phyloP scores from a whole-genome alignment of 2,888 invertebrate genomes.

The Odontocolon sp. region DNA sequence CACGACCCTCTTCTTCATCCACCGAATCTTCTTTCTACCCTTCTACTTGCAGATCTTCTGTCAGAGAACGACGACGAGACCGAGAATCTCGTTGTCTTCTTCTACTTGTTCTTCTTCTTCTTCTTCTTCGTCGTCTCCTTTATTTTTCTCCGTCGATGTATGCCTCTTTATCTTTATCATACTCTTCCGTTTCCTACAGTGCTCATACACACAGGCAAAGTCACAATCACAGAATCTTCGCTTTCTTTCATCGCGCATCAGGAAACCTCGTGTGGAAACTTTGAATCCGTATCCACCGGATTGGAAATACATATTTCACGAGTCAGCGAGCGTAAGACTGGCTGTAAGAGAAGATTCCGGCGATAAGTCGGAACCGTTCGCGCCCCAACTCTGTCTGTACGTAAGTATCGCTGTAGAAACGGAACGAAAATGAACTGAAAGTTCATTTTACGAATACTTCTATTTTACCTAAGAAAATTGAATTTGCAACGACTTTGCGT shows the following conservation, averaged over 20 bases:
- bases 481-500: background rate
- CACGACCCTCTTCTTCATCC: conserved; percentile 38
- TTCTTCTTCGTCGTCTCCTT: conserved; percentile 29
- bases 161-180: conserved; percentile 15
- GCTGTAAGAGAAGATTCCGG: conserved; percentile 19
- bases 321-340: conserved; percentile 46
- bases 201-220: background rate
- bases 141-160: background rate
- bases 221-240: conserved; percentile 5
- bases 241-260: conserved; percentile 42
- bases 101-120: conserved; percentile 30
- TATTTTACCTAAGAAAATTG: background rate
- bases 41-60: conserved; percentile 29
- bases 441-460: background rate
- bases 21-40: conserved; percentile 46
- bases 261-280: conserved; percentile 42
- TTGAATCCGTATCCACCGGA: conserved; percentile 54
- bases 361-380: conserved; percentile 14
- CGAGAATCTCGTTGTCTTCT: too few relatives aligned
- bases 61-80: conserved; percentile 30
- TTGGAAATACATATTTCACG: conserved; percentile 64
- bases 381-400: background rate
- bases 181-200: background rate
- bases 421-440: background rate
- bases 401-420: background rate